A percentile compares a stretch with the other conserved stretches of the same genome.
Evolutionary conservation across 2,888 invertebrate species (phyloP).

Genomic region (Callyntrura guangdongensis): DNA sequence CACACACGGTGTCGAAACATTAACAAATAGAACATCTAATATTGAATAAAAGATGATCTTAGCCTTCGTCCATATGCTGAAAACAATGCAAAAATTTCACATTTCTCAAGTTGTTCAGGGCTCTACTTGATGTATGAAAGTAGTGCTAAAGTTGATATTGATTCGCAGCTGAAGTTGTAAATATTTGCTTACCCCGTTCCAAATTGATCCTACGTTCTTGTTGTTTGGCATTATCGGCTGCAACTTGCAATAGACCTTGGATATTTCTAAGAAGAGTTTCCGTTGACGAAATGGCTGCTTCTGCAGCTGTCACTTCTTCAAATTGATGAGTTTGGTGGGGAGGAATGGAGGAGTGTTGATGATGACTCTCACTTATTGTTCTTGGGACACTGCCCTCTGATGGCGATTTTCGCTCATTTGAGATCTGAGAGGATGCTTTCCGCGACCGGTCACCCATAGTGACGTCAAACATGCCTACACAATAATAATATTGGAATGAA

Average conservation of each 20-base stretch:
- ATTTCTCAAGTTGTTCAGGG: no score
- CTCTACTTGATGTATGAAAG: no score
- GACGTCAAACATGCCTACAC: constrained; percentile 77
- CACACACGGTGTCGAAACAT: no score
- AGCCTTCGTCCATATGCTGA: no score
- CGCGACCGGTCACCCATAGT: constrained; percentile 78
- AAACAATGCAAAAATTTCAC: no score
- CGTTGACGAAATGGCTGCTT: constrained; percentile 91
- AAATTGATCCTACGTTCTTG: constrained; percentile 98
- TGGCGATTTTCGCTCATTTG: constrained; percentile 83
- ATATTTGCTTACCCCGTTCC: constrained; percentile 95
- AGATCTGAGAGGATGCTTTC: constrained; percentile 80
- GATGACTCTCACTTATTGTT: constrained; percentile 61
- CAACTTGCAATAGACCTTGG: constrained; percentile 97
- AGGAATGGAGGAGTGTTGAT: constrained; percentile 69
- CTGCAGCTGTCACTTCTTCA: constrained; percentile 84
- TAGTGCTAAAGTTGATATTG: not conserved
- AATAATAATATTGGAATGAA: no score
- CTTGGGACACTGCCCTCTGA: constrained; percentile 80
- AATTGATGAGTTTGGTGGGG: constrained; percentile 77
- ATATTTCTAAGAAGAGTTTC: constrained; percentile 98
- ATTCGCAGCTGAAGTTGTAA: not conserved
- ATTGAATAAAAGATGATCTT: no score
- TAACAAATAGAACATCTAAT: no score
- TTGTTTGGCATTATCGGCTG: constrained; percentile 98